Percentiles rank a stretch among this genome's conserved stretches.
phyloP scores from a whole-genome alignment of 1,140 invertebrate species.

The Hyphantria cunea region DNA sequence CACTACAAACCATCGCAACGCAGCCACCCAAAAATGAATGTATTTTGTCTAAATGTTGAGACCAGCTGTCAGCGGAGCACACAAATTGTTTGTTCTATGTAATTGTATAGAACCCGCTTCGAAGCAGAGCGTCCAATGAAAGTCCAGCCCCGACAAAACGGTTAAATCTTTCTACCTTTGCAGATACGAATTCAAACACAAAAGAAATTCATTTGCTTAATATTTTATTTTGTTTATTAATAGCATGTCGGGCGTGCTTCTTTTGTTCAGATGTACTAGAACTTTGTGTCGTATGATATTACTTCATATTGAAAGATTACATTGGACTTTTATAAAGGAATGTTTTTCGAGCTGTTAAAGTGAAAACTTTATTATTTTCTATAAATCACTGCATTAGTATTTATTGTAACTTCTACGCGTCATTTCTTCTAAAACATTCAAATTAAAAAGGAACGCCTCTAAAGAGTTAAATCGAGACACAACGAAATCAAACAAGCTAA shows the following conservation, averaged over 20 bases:
- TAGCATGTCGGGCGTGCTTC: background rate
- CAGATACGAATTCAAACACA: conserved; percentile 42
- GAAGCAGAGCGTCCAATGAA: conserved; percentile 39
- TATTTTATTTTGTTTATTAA: conserved; percentile 36
- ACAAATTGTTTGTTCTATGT: conserved; percentile 57
- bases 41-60: conserved; percentile 35
- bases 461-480: too few relatives aligned
- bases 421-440: too few relatives aligned
- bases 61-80: conserved; percentile 8
- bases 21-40: too few relatives aligned
- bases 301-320: too few relatives aligned
- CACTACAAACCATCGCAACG: too few relatives aligned
- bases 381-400: too few relatives aligned
- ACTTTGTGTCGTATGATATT: background rate
- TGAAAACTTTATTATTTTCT: too few relatives aligned
- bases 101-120: conserved; percentile 48
- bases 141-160: conserved; percentile 40
- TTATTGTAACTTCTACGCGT: too few relatives aligned
- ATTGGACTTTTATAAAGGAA: too few relatives aligned
- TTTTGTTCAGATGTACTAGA: background rate
- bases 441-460: too few relatives aligned
- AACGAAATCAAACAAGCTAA: conserved; percentile 14
- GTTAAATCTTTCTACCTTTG: conserved; percentile 38
- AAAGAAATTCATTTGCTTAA: conserved; percentile 51
- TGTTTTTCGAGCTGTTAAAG: too few relatives aligned